Evolutionary conservation across 1,140 invertebrate species (phyloP), one percentile per base, ranked within the genome.

Genomic region (Luehdorfia chinensis): DNA sequence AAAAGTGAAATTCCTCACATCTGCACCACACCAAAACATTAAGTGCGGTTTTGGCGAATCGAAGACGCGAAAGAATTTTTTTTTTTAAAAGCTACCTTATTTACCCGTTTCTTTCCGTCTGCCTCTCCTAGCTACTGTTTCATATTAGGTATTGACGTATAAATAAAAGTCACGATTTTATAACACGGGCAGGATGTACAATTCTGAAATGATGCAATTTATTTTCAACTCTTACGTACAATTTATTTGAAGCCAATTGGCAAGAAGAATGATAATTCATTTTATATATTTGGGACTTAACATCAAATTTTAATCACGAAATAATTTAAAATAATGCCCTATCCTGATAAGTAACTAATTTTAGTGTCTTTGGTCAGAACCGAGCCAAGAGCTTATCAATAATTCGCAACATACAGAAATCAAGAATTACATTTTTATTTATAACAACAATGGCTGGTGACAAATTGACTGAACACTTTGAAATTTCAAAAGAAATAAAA

Each of bases 291-390:
- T 27, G 21, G 8, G 5, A 23, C 25, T 27, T n/a, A 27, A 27
- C 8, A 27, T n/a, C 8, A 7, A 27, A 27, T n/a, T 27, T 27
- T 27, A 9, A 27, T 7, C 8, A 27, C 11, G 25, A 8, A 7
- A 27, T 27, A 6, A 8, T 43, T 39, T 28, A 15, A 30, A 6
- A 43, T 43, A 30, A 43, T 43, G 39, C 39, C 25, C 39, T 43
- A 30, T 43, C 14, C 5, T 9, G 9, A 30, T 43, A 30, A 28
- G 4, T 30, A 30, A 18, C 30, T 31, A 12, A 31, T 11, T 37
- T 41, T 41, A 41, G 37, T 23, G 9, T 41, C 37, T 41, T 41
- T 41, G 37, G 37, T 41, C 12, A 41, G 23, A 41, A 41, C 13
- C 13, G 25, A 41, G 37, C 13, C 23, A 41, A 41, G 37, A 41